Evolutionary conservation across 64 coral and sea anemone species (phyloP), one percentile per base, ranked within the genome.

Genomic region (Montipora sp.): DNA sequence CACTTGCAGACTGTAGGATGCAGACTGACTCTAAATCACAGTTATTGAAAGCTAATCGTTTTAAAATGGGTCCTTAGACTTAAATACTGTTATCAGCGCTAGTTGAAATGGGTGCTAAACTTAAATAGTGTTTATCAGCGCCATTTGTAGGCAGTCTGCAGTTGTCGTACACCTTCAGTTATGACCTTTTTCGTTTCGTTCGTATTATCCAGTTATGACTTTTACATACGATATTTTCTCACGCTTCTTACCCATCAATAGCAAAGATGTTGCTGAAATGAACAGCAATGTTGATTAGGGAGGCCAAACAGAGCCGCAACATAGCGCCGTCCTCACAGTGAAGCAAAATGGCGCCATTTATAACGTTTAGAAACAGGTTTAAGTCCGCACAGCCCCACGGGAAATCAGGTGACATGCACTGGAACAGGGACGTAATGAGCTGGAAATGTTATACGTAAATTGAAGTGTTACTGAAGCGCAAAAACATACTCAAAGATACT

Each of bases 261-360:
- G 95, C 91, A 81, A 99, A 99, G 48, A 99, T 96, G 66, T 99
- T 89, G 47, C 51, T 90, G 60, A 99, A 99, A 67, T 99, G 95
- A 50, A 99, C 87, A 3, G 94, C 94, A 77, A 95, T 95, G 53
- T 99, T 96, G 50, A 98, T 89, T 5, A 98, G 84, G 3, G 97
- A 91, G 0, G 92, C 88, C 77, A 98, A 66, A 60, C 94, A 95
- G 8, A 98, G 63, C n/a, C 97, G 94, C 48, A 98, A 57, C 77
- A 98, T 89, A 8, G 97, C 94, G 18, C 77, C 87, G 73, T 98
- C 97, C 47, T 98, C 97, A 20, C 97, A 98, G 80, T 98, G 97
- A 69, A 98, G 81, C 53, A 98, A 89, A 23, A 93, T 91, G 14
- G 97, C 91, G 47, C 97, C 97, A 73, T 98, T 98, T 43, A 98